phyloP scores from a whole-genome alignment of 2,113 vertebrate genomes.

The Puffinus mauretanicus region DNA sequence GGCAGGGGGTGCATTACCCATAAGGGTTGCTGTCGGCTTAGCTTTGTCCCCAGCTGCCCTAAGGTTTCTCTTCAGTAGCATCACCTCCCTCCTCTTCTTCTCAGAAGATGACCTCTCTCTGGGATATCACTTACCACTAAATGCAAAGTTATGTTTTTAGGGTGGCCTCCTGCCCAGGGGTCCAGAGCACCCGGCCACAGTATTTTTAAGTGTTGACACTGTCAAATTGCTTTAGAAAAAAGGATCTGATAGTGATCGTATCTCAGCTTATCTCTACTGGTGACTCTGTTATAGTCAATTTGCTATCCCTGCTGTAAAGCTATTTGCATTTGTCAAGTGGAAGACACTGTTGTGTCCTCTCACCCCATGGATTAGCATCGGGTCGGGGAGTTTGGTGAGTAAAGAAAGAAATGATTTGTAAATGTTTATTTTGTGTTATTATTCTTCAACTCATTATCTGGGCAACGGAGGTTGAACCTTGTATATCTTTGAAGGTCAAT shows the following conservation, averaged over 20 bases:
- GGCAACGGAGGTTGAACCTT: neutral
- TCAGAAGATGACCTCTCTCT: neutral
- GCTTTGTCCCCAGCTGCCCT: neutral
- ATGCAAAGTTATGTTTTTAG: neutral
- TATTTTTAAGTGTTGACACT: neutral
- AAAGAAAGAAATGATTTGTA: neutral
- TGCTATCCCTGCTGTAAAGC: neutral
- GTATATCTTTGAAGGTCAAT: neutral
- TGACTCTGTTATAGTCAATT: neutral
- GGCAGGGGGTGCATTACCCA: neutral
- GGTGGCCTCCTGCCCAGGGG: neutral
- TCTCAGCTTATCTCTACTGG: neutral
- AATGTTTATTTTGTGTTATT: neutral
- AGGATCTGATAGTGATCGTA: neutral
- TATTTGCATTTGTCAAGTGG: neutral
- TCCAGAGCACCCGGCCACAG: neutral
- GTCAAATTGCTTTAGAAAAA: neutral
- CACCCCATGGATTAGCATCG: neutral
- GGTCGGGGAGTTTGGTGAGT: neutral
- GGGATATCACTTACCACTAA: neutral
- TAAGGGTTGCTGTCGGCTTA: neutral
- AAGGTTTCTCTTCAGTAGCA: neutral
- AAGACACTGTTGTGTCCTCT: neutral
- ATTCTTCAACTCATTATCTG: neutral
- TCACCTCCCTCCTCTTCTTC: neutral